Conservation (phyloP, 1,140 invertebrate species). For the Trichogramma pretiosum region DNA sequence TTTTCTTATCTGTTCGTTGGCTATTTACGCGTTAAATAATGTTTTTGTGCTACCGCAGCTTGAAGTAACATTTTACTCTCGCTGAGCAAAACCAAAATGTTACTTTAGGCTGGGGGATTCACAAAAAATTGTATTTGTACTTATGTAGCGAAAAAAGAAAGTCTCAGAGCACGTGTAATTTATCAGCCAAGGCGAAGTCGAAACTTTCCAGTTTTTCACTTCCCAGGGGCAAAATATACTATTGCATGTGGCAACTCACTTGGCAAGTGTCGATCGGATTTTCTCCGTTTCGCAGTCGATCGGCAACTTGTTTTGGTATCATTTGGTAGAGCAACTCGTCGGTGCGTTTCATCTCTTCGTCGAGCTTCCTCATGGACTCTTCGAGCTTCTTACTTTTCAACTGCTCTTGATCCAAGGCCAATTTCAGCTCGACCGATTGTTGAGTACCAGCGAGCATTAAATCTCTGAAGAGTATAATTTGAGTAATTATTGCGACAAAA, state of each 20-base stretch:
- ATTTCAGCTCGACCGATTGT: conserved; percentile 90
- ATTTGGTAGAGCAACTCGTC: conserved; percentile 95
- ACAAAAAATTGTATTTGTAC: too few species aligned
- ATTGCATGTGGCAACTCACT: conserved; percentile 60
- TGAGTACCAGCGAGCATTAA: conserved; percentile 93
- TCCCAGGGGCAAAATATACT: too few species aligned
- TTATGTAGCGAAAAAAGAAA: too few species aligned
- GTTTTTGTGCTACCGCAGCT: too few species aligned
- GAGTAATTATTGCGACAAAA: not conserved
- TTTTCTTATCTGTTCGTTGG: too few species aligned
- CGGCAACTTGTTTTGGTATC: conserved; percentile 95
- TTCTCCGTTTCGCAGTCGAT: conserved; percentile 82
- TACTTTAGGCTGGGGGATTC: too few species aligned
- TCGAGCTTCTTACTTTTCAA: conserved; percentile 93
- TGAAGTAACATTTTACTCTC: too few species aligned
- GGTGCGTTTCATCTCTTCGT: conserved; percentile 91
- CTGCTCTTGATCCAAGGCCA: conserved; percentile 92
- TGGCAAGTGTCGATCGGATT: conserved; percentile 92
- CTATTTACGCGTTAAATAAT: too few species aligned
- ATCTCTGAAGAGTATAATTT: conserved; percentile 53
- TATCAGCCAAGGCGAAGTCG: too few species aligned
- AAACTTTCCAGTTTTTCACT: too few species aligned
- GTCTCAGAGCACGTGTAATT: too few species aligned
- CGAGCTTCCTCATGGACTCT: conserved; percentile 90
- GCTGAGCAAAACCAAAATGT: too few species aligned